Percentiles rank a stretch among this genome's conserved stretches.
Conservation (phyloP, 2,113 vertebrate genomes). For the Toxotes chatareus region DNA sequence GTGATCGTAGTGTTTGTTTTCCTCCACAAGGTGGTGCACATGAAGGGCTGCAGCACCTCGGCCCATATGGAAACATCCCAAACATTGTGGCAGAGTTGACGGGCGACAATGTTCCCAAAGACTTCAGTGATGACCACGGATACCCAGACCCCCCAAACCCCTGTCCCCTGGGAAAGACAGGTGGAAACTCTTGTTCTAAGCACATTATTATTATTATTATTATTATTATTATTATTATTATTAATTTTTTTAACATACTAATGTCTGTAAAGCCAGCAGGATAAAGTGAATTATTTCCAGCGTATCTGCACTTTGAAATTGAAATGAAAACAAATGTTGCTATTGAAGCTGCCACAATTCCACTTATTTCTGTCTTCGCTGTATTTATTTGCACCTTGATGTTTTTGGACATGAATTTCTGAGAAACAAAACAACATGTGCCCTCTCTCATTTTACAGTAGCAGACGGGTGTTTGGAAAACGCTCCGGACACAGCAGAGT, state of each 20-base stretch:
- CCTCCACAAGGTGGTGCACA: slow-evolving; percentile 92
- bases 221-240: neutral
- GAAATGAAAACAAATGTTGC: neutral
- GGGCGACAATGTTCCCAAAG: slow-evolving; percentile 95
- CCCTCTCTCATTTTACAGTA: slow-evolving; percentile 68
- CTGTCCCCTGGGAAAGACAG: slow-evolving; percentile 93
- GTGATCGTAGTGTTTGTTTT: neutral
- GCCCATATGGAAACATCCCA: slow-evolving; percentile 98
- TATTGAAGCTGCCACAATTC: too few species aligned
- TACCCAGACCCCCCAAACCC: slow-evolving; percentile 99
- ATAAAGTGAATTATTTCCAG: neutral
- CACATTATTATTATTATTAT: neutral
- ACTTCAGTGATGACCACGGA: slow-evolving; percentile 95
- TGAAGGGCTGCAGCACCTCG: slow-evolving; percentile 96
- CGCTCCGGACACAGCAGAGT: slow-evolving; percentile 95
- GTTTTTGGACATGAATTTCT: neutral
- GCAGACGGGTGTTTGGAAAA: slow-evolving; percentile 95
- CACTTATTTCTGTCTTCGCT: neutral
- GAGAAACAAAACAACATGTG: neutral
- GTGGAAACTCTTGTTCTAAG: slow-evolving; percentile 72
- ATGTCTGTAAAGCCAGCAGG: neutral
- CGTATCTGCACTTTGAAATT: neutral
- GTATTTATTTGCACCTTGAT: neutral
- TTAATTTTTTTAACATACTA: neutral
- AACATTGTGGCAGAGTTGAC: slow-evolving; percentile 98